phyloP scores from a whole-genome alignment of 2,113 vertebrate genomes.

The Corythornis cristatus region DNA sequence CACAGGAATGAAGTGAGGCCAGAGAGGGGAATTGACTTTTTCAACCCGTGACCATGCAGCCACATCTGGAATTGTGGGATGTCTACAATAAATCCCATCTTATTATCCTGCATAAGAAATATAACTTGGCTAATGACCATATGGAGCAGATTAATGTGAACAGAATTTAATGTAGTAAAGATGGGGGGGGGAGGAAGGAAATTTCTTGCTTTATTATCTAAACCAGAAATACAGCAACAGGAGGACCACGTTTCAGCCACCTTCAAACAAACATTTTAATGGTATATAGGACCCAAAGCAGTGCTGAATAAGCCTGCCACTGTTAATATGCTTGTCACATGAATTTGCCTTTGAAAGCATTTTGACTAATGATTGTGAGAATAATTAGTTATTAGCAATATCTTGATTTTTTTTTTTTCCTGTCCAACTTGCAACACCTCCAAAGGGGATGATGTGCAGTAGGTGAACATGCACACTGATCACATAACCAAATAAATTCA shows the following conservation, averaged over 20 bases:
- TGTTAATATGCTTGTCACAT: fast-evolving
- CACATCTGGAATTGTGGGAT: slow-evolving; percentile 43
- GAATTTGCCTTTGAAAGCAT: not conserved
- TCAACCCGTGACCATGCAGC: not conserved
- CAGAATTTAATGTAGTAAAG: slow-evolving; percentile 50
- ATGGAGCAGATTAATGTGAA: slow-evolving; percentile 51
- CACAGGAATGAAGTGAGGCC: not conserved
- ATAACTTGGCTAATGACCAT: slow-evolving; percentile 53
- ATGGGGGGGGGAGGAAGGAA: not conserved
- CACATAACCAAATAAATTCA: not conserved
- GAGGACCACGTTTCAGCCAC: not conserved
- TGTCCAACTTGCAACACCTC: not conserved
- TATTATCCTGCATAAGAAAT: slow-evolving; percentile 49
- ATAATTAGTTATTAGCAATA: not conserved
- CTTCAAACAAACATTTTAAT: not conserved
- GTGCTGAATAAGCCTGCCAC: not conserved
- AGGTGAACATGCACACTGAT: not conserved
- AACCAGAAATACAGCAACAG: slow-evolving; percentile 19
- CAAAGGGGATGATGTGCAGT: not conserved
- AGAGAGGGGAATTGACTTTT: slow-evolving; percentile 26
- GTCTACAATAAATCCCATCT: slow-evolving; percentile 44
- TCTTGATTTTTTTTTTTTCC: not conserved
- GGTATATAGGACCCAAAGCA: not conserved
- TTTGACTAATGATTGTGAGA: not conserved
- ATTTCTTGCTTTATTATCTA: slow-evolving; percentile 50